Conservation (phyloP, 37 sponge, comb jelly and placozoan genomes). For the Amphimedon queenslandica region DNA sequence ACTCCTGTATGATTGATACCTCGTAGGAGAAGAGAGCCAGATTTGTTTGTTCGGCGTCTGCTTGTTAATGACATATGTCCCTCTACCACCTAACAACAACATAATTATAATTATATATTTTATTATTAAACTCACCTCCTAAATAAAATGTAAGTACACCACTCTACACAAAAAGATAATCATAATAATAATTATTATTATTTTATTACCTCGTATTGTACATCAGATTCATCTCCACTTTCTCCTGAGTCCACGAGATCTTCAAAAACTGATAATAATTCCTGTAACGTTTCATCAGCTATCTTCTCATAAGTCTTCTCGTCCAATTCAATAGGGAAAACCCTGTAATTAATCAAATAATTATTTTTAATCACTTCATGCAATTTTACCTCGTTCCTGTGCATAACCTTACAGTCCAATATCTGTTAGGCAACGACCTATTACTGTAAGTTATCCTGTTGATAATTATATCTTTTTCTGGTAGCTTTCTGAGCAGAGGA, state of each 20-base stretch:
- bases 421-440: no score
- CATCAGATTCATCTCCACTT: conserved; percentile 63
- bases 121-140: conserved; percentile 46
- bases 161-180: conserved; percentile 31
- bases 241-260: conserved; percentile 64
- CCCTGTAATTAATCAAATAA: no score
- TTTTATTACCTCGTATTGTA: conserved; percentile 45
- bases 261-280: conserved; percentile 81
- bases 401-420: no score
- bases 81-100: conserved; percentile 35
- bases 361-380: no score
- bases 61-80: conserved; percentile 94
- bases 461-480: no score
- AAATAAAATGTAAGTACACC: conserved; percentile 71
- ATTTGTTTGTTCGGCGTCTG: conserved; percentile 94
- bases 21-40: conserved; percentile 73
- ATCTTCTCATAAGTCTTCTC: conserved; percentile 50
- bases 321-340: no score
- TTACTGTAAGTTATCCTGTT: no score
- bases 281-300: conserved; percentile 78
- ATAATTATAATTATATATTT: neutral
- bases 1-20: no score
- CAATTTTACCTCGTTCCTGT: no score
- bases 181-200: neutral
- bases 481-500: no score